These are phyloP conservation scores for Proterorhinus semilunaris DNA, from an alignment of 2,113 vertebrate species.

Conservation along the genomic window DNA sequence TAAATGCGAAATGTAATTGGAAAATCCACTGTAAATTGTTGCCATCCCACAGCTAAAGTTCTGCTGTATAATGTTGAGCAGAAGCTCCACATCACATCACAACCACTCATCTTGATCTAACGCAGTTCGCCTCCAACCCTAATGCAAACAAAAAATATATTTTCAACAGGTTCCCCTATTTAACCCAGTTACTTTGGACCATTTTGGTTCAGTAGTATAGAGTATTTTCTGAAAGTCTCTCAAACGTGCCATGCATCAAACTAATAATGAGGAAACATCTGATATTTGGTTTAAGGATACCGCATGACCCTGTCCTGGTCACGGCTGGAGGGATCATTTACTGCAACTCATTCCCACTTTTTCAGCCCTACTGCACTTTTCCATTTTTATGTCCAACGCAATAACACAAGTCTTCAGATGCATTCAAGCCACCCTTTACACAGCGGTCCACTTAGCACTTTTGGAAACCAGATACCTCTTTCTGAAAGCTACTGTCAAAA, in stretches of 20 bases:
- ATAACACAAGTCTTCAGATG: constrained; percentile 2
- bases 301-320: not conserved
- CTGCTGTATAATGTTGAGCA: not conserved
- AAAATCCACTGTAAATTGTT: constrained; percentile 7
- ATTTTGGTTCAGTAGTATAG: not conserved
- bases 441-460: not conserved
- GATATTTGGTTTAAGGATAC: constrained; percentile 7
- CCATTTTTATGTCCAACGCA: constrained; percentile 8
- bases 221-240: constrained; percentile 5
- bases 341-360: constrained; percentile 5
- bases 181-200: not conserved
- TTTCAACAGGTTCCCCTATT: not conserved
- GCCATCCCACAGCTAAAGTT: constrained; percentile 17
- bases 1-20: not conserved
- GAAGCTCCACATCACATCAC: not conserved
- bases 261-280: constrained; percentile 9
- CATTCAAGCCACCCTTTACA: not conserved
- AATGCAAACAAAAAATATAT: not conserved
- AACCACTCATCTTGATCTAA: not conserved
- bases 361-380: not conserved
- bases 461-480: constrained; percentile 1
- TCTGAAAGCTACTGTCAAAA: not conserved
- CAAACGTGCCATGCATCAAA: not conserved
- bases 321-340: constrained; percentile 4
- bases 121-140: not conserved